Percentiles rank a stretch among this genome's conserved stretches.
Conservation (phyloP, 2,888 invertebrate genomes). For the Caenorhabditis becei region DNA sequence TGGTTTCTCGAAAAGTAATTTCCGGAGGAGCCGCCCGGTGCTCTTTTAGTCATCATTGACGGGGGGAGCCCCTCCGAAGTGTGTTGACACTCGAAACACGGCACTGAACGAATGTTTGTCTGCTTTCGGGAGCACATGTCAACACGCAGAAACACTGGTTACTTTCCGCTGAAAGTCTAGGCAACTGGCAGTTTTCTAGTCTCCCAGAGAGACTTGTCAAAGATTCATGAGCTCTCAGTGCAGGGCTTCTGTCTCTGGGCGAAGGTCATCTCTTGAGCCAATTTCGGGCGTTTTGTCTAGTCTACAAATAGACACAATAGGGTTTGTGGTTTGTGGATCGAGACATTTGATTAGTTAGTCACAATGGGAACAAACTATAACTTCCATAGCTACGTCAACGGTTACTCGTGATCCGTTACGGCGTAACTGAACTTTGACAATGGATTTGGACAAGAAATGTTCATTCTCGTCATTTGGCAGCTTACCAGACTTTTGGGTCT, state of each 20-base stretch:
- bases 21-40: conserved; percentile 30
- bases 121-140: conserved; percentile 50
- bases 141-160: conserved; percentile 11
- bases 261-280: conserved; percentile 39
- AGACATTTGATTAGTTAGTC: neutral
- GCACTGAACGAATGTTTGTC: conserved; percentile 55
- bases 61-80: conserved; percentile 5
- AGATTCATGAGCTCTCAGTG: conserved; percentile 38
- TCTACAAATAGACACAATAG: neutral
- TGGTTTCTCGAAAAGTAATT: conserved; percentile 38
- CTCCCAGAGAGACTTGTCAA: conserved; percentile 28
- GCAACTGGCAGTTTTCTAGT: neutral
- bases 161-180: neutral
- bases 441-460: too few relatives aligned
- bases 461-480: too few relatives aligned
- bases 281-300: conserved; percentile 8
- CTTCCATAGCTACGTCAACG: too few relatives aligned
- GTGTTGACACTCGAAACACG: conserved; percentile 45
- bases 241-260: conserved; percentile 13
- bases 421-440: too few relatives aligned
- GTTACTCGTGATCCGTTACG: too few relatives aligned
- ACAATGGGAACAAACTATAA: too few relatives aligned
- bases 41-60: conserved; percentile 37
- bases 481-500: too few relatives aligned
- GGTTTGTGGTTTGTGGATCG: neutral